Evolutionary conservation across 2,888 invertebrate species (phyloP).

Genomic region (Campoplex capitator): DNA sequence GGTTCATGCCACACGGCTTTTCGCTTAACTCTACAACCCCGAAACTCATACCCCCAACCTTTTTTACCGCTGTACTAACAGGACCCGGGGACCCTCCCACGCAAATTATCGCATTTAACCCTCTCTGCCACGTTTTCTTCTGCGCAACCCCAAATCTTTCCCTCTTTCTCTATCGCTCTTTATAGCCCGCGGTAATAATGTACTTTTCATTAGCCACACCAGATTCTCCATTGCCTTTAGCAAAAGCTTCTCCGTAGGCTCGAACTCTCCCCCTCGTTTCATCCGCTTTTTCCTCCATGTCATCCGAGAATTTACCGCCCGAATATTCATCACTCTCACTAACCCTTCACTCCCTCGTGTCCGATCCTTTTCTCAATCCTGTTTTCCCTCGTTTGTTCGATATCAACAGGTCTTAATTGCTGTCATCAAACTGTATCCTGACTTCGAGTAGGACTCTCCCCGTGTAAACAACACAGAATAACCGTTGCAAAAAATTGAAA

Average conservation of each 20-base stretch:
- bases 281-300: slow-evolving; percentile 18
- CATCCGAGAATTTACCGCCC: slow-evolving; percentile 76
- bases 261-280: slow-evolving; percentile 10
- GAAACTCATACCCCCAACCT: slow-evolving; percentile 13
- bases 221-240: slow-evolving; percentile 68
- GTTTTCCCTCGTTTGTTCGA: slow-evolving; percentile 55
- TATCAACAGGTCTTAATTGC: slow-evolving; percentile 82
- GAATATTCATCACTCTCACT: slow-evolving; percentile 82
- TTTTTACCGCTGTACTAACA: slow-evolving; percentile 37
- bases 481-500: not conserved
- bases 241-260: slow-evolving; percentile 29
- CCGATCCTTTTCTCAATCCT: slow-evolving; percentile 58
- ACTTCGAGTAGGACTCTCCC: not conserved
- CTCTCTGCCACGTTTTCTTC: slow-evolving; percentile 69
- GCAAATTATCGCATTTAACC: slow-evolving; percentile 84
- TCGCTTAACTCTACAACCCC: slow-evolving; percentile 39
- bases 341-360: slow-evolving; percentile 78
- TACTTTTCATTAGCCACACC: slow-evolving; percentile 83
- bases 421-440: slow-evolving; percentile 59
- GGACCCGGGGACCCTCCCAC: slow-evolving; percentile 78
- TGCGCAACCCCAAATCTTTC: slow-evolving; percentile 64
- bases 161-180: slow-evolving; percentile 56
- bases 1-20: slow-evolving; percentile 76
- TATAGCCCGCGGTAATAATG: slow-evolving; percentile 77
- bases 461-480: too few species aligned